Evolutionary conservation across 1,140 invertebrate genomes (phyloP).

Genomic region (Dufourea novaeangliae): DNA sequence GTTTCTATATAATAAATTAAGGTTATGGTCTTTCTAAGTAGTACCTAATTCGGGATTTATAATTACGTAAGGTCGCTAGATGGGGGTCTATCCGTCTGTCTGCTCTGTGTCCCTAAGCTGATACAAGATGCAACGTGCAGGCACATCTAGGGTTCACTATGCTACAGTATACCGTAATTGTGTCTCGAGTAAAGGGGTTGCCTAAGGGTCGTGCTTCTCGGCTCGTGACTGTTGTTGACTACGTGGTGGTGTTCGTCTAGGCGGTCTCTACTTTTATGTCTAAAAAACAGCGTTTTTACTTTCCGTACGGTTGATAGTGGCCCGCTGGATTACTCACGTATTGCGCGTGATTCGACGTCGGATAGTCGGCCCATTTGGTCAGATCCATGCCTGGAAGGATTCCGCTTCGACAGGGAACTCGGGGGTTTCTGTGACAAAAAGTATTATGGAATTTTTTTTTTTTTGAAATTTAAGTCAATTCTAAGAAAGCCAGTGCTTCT

Average conservation of each 20-base stretch:
- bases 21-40: slow-evolving; percentile 6
- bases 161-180: slow-evolving; percentile 53
- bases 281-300: slow-evolving; percentile 76
- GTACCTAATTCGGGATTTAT: not conserved
- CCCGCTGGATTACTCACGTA: slow-evolving; percentile 86
- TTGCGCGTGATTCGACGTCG: slow-evolving; percentile 80
- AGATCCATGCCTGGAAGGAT: slow-evolving; percentile 93
- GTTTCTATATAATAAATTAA: slow-evolving; percentile 27
- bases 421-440: slow-evolving; percentile 89
- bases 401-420: slow-evolving; percentile 93
- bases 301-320: slow-evolving; percentile 83
- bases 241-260: slow-evolving; percentile 59
- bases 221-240: slow-evolving; percentile 56
- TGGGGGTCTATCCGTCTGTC: slow-evolving; percentile 3
- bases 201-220: slow-evolving; percentile 58
- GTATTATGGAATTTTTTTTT: not conserved
- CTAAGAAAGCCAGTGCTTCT: too few species aligned
- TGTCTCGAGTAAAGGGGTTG: slow-evolving; percentile 48
- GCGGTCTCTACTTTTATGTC: slow-evolving; percentile 51
- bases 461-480: too few species aligned
- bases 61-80: slow-evolving; percentile 26
- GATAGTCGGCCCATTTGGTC: slow-evolving; percentile 92
- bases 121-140: slow-evolving; percentile 32
- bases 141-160: slow-evolving; percentile 27
- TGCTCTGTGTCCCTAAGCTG: slow-evolving; percentile 30